Conservation (phyloP, 2,113 vertebrate species). For the Panthera tigris region DNA sequence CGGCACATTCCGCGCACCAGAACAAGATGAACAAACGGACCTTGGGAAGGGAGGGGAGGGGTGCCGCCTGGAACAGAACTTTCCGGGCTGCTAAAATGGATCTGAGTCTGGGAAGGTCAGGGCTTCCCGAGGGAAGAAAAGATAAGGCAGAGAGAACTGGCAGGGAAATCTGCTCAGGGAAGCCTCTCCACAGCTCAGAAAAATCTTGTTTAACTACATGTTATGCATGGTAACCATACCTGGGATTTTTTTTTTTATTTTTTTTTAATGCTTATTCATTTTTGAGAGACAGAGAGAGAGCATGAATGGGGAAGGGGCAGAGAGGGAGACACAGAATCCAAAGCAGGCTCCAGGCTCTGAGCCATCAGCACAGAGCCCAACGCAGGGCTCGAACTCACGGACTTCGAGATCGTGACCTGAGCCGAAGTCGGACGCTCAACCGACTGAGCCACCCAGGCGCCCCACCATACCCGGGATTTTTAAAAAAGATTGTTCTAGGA, state of each 20-base stretch:
- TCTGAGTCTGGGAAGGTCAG: not conserved
- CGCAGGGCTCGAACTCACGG: no score
- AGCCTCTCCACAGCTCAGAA: not conserved
- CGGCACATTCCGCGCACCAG: not conserved
- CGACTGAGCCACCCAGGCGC: no score
- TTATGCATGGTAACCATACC: not conserved
- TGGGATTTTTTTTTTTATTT: not conserved
- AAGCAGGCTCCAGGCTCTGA: no score
- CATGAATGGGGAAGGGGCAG: no score
- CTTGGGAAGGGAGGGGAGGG: not conserved
- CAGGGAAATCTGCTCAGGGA: not conserved
- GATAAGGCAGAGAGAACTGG: not conserved
- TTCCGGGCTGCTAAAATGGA: not conserved
- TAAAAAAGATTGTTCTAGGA: not conserved
- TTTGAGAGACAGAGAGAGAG: no score
- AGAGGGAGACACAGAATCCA: no score
- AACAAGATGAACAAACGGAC: not conserved
- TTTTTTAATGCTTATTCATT: no score
- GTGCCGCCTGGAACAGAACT: not conserved
- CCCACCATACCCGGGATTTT: not conserved
- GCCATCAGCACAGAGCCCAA: no score
- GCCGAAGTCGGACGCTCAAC: no score
- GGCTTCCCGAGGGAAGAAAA: not conserved
- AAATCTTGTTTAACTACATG: not conserved
- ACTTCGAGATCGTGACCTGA: no score